These are phyloP conservation scores for Liasis olivaceus DNA, from an alignment of 2,797 vertebrate genomes.

Conservation along the genomic window DNA sequence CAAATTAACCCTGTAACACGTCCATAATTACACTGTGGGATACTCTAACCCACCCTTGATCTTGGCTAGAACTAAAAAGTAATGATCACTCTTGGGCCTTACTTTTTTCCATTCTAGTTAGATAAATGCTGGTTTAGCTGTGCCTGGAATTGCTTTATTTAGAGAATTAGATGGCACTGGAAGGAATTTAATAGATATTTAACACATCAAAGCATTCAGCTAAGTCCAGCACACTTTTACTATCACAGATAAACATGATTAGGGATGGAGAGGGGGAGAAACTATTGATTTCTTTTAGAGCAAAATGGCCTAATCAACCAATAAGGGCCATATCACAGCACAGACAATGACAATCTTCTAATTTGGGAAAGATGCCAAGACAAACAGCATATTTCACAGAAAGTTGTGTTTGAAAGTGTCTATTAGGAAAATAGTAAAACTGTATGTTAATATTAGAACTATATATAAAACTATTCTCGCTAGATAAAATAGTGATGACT, in stretches of 20 bases:
- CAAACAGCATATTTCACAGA: background rate
- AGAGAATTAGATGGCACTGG: constrained; percentile 1
- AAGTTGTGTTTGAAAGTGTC: background rate
- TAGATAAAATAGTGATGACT: too few relatives aligned
- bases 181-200: constrained; percentile 18
- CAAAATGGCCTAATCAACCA: background rate
- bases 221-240: background rate
- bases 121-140: constrained; percentile 15
- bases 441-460: background rate
- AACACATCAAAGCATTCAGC: constrained; percentile 2
- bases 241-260: background rate
- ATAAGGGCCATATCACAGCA: background rate
- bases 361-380: background rate
- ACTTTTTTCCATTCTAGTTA: constrained; percentile 26
- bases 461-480: background rate
- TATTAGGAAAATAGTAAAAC: background rate
- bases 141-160: constrained; percentile 21
- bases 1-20: constrained; percentile 32
- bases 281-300: background rate
- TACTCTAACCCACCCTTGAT: constrained; percentile 5
- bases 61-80: constrained; percentile 23
- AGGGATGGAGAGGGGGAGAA: background rate
- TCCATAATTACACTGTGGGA: constrained; percentile 28
- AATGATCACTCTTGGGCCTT: constrained; percentile 17
- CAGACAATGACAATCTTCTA: background rate